Percentiles rank a stretch among this genome's conserved stretches.
Evolutionary conservation across 2,113 vertebrate genomes (phyloP).

Genomic region (Menura novaehollandiae): DNA sequence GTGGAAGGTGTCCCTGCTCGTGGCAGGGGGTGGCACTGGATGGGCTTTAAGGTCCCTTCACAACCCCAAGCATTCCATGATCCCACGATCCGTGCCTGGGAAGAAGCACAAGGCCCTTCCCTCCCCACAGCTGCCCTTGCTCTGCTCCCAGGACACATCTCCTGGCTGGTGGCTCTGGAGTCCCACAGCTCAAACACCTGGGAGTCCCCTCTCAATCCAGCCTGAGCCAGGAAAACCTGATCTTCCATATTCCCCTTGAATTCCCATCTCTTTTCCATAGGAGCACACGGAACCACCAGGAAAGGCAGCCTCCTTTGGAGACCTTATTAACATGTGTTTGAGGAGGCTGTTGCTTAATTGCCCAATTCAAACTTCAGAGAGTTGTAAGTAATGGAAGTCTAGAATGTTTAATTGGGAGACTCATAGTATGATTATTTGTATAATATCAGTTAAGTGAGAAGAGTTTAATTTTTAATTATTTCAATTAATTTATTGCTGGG

Average conservation of each 20-base stretch:
- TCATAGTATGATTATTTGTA: conserved; percentile 69
- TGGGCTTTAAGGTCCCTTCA: background rate
- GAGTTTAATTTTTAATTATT: conserved; percentile 75
- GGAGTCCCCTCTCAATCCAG: background rate
- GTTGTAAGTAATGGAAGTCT: conserved; percentile 67
- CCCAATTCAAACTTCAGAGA: conserved; percentile 70
- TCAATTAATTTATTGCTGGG: conserved; percentile 74
- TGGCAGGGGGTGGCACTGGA: background rate
- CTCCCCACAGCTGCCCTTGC: background rate
- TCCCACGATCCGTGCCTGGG: background rate
- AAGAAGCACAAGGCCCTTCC: background rate
- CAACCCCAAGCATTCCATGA: background rate
- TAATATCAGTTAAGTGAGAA: conserved; percentile 60
- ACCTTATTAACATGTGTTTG: background rate
- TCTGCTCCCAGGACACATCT: background rate
- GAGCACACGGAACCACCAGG: background rate
- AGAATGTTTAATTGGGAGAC: conserved; percentile 69
- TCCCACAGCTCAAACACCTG: background rate
- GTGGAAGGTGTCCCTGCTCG: background rate
- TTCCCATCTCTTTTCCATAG: background rate
- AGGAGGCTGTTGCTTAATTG: conserved; percentile 61
- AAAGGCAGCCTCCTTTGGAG: conserved; percentile 37
- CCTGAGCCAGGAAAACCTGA: background rate
- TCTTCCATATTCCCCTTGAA: background rate
- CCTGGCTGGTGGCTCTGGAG: background rate